Percentiles rank a stretch among this genome's conserved stretches.
Conservation (phyloP, 2,888 invertebrate species). For the Monopis laevigella region DNA sequence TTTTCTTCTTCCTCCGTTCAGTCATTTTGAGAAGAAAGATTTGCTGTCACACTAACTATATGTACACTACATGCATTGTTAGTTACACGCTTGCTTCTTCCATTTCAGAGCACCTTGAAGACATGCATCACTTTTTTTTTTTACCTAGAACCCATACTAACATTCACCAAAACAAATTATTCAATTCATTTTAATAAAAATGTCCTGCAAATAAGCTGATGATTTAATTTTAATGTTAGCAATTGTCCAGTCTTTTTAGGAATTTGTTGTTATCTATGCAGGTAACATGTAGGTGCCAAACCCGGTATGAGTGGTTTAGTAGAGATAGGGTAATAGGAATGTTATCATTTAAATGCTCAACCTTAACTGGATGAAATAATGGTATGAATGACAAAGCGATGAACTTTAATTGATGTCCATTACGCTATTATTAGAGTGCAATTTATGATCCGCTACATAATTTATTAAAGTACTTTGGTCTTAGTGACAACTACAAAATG, state of each 20-base stretch:
- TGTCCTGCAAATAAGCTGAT: slow-evolving; percentile 1
- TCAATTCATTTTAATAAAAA: too few species aligned
- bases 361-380: slow-evolving; percentile 58
- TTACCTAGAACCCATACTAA: slow-evolving; percentile 65
- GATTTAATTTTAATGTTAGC: too few species aligned
- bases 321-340: slow-evolving; percentile 49
- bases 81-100: slow-evolving; percentile 63
- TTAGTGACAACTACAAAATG: slow-evolving; percentile 31
- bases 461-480: slow-evolving; percentile 28
- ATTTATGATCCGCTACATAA: slow-evolving; percentile 37
- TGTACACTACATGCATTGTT: slow-evolving; percentile 68
- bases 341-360: slow-evolving; percentile 41
- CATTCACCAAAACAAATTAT: slow-evolving; percentile 59
- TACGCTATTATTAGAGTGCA: slow-evolving; percentile 65
- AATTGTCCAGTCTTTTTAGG: neutral
- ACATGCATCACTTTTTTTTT: slow-evolving; percentile 67
- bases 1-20: slow-evolving; percentile 66
- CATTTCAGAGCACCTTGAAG: slow-evolving; percentile 50
- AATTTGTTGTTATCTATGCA: slow-evolving; percentile 1
- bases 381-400: slow-evolving; percentile 67
- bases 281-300: slow-evolving; percentile 3
- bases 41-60: slow-evolving; percentile 24
- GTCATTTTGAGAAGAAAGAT: slow-evolving; percentile 50
- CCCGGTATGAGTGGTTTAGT: slow-evolving; percentile 53
- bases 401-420: slow-evolving; percentile 64